These are phyloP conservation scores for Pteromalus puparum DNA, from an alignment of 1,140 invertebrate genomes.

Conservation along the genomic window DNA sequence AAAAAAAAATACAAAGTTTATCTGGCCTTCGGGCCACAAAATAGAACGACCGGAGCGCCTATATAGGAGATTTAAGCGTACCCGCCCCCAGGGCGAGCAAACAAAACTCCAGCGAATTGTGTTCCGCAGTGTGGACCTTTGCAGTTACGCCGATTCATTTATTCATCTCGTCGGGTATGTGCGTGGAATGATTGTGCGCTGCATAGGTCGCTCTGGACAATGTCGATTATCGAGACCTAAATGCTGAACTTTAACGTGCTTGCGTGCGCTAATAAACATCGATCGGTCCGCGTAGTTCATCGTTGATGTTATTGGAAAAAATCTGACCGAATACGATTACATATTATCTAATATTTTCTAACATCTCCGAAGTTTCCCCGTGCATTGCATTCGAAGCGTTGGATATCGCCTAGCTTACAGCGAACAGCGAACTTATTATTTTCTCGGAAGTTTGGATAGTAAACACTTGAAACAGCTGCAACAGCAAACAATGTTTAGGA, in stretches of 20 bases:
- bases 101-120: background rate
- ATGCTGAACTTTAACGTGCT: background rate
- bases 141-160: constrained; percentile 48
- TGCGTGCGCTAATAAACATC: too few species aligned
- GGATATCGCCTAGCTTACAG: too few species aligned
- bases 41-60: background rate
- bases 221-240: background rate
- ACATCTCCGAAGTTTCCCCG: too few species aligned
- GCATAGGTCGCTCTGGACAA: background rate
- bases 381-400: too few species aligned
- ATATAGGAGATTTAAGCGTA: background rate
- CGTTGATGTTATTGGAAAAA: too few species aligned
- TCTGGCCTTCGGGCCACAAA: constrained; percentile 12
- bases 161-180: constrained; percentile 11
- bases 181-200: background rate
- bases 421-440: background rate
- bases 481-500: background rate
- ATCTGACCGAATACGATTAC: too few species aligned
- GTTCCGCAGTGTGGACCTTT: constrained; percentile 41
- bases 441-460: background rate
- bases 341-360: too few species aligned
- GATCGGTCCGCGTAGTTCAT: too few species aligned
- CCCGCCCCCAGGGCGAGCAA: background rate
- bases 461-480: constrained; percentile 1
- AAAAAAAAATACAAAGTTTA: background rate